These are phyloP conservation scores for Hepsetus odoe DNA, from an alignment of 2,113 vertebrate genomes.

Conservation along the genomic window DNA sequence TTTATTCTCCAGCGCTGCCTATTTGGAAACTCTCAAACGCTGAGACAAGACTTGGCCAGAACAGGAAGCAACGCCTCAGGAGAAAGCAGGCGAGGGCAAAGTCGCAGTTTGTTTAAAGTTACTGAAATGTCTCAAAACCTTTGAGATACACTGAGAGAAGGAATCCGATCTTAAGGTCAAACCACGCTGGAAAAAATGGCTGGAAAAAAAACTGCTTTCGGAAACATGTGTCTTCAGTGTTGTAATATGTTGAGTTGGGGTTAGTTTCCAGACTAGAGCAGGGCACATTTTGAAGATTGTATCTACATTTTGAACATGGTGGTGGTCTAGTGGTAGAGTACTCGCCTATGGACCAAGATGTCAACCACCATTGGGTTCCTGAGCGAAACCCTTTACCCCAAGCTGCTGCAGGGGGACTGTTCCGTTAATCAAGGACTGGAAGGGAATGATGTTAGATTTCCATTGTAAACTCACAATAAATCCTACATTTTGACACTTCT, in stretches of 20 bases:
- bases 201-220: slow-evolving; percentile 1
- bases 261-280: background rate
- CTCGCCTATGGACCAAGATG: no score
- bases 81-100: background rate
- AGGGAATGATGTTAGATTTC: no score
- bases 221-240: background rate
- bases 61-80: background rate
- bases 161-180: slow-evolving; percentile 25
- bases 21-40: slow-evolving; percentile 53
- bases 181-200: slow-evolving; percentile 45
- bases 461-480: no score
- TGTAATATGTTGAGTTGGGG: background rate
- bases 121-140: slow-evolving; percentile 3
- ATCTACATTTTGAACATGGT: no score
- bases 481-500: no score
- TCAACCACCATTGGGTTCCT: no score
- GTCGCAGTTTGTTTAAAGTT: slow-evolving; percentile 18
- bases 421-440: no score
- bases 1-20: slow-evolving; percentile 56
- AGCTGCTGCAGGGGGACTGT: no score
- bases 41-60: slow-evolving; percentile 53
- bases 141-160: slow-evolving; percentile 20
- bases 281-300: background rate
- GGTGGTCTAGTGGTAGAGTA: no score
- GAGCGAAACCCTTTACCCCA: no score